A percentile compares a stretch with the other conserved stretches of the same genome.
Conservation (phyloP, 2,888 invertebrate genomes). For the Oligia fasciuncula region DNA sequence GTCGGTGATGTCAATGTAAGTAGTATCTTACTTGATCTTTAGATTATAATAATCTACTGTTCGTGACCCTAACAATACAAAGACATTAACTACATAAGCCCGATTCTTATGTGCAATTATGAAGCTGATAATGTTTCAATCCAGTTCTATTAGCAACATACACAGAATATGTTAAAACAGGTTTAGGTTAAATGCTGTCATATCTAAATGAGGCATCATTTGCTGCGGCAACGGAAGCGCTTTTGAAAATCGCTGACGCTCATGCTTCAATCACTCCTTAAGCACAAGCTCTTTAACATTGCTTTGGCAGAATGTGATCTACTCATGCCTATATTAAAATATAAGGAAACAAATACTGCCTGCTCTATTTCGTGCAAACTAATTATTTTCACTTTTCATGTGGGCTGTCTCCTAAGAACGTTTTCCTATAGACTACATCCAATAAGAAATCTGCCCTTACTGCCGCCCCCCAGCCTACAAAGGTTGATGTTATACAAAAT, state of each 20-base stretch:
- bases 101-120: not conserved
- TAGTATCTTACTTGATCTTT: no score
- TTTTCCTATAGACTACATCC: not conserved
- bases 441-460: not conserved
- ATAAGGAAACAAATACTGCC: not conserved
- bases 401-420: no score
- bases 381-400: not conserved
- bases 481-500: slow-evolving; percentile 30
- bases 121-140: not conserved
- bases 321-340: not conserved
- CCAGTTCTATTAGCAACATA: not conserved
- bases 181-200: slow-evolving; percentile 20
- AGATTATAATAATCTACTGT: not conserved
- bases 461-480: not conserved
- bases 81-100: not conserved
- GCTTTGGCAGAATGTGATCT: not conserved
- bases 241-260: not conserved
- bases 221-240: not conserved
- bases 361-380: not conserved
- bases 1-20: not conserved
- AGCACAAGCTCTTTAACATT: not conserved
- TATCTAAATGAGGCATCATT: not conserved
- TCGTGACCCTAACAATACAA: not conserved
- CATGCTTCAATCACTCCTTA: not conserved
- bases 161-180: slow-evolving; percentile 26